Evolutionary conservation across 1,140 invertebrate genomes (phyloP).

Genomic region (Trissolcus basalis): DNA sequence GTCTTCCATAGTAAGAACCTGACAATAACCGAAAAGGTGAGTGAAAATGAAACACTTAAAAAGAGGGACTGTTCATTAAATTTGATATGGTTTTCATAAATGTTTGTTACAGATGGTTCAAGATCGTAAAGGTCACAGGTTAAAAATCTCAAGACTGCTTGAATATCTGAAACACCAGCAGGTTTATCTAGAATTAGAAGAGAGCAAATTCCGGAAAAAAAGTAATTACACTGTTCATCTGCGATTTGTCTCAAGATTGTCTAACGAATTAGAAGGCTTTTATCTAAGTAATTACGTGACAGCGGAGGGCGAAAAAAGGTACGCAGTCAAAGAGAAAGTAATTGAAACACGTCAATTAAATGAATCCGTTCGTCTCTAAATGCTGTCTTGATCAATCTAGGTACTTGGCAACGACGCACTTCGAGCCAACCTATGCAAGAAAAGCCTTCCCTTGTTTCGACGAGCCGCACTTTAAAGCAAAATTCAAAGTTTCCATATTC

Average conservation of each 20-base stretch:
- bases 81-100: neutral
- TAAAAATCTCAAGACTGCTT: constrained; percentile 84
- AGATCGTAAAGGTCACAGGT: constrained; percentile 82
- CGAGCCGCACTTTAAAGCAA: constrained; percentile 96
- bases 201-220: constrained; percentile 82
- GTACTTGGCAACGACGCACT: constrained; percentile 94
- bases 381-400: constrained; percentile 75
- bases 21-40: constrained; percentile 88
- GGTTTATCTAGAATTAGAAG: constrained; percentile 89
- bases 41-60: constrained; percentile 32
- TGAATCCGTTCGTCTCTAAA: neutral
- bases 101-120: constrained; percentile 78
- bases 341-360: no score
- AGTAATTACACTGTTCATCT: constrained; percentile 90
- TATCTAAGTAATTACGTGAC: constrained; percentile 92
- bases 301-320: constrained; percentile 86
- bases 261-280: constrained; percentile 90
- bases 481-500: constrained; percentile 92
- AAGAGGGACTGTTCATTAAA: no score
- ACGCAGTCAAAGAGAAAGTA: no score
- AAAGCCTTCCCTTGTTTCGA: constrained; percentile 98
- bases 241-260: constrained; percentile 87
- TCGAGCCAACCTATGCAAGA: constrained; percentile 95
- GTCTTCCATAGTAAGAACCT: constrained; percentile 94
- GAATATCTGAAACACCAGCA: constrained; percentile 90